A percentile compares a stretch with the other conserved stretches of the same genome.
Conservation (phyloP, 2,113 vertebrate species). For the Anolis carolinensis region DNA sequence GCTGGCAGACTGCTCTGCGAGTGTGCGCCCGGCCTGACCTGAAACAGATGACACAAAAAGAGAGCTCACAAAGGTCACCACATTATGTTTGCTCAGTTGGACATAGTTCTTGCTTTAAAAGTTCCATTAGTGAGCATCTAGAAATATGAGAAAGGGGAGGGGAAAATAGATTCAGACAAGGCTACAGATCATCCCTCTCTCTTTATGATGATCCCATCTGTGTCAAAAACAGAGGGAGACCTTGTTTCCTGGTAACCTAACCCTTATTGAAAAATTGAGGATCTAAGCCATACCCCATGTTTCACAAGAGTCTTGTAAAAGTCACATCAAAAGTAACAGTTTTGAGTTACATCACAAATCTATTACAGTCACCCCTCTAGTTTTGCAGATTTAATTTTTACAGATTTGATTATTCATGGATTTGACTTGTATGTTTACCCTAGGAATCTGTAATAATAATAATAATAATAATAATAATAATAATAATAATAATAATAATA, state of each 20-base stretch:
- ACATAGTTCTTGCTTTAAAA: constrained; percentile 3
- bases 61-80: neutral
- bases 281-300: neutral
- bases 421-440: too few relatives aligned
- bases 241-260: constrained; percentile 17
- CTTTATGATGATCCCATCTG: neutral
- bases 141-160: neutral
- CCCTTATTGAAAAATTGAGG: neutral
- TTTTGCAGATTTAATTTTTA: too few relatives aligned
- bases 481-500: too few relatives aligned
- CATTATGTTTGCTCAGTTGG: neutral
- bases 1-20: neutral
- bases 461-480: too few relatives aligned
- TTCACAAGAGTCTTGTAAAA: neutral
- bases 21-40: neutral
- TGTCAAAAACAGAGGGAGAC: neutral
- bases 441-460: too few relatives aligned
- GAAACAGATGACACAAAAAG: neutral
- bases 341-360: neutral
- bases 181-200: neutral
- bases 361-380: neutral
- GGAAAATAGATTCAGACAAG: neutral
- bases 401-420: too few relatives aligned
- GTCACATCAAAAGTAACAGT: neutral
- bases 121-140: constrained; percentile 18